Evolutionary conservation across 2,113 vertebrate genomes (phyloP).

Genomic region (Colistium nudipinnis): DNA sequence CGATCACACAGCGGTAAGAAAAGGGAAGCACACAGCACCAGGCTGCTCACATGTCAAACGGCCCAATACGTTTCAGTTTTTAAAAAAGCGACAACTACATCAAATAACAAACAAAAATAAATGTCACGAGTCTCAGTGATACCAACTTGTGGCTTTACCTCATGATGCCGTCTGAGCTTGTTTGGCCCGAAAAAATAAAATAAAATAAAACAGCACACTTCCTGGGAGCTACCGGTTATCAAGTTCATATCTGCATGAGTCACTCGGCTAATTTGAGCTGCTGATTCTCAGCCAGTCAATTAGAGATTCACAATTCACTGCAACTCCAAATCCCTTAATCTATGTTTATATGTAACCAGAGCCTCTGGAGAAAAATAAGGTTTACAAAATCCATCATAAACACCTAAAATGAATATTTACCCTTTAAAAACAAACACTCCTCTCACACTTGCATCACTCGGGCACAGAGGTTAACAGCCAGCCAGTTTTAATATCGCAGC

Average conservation of each 20-base stretch:
- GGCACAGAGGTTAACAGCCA: slow-evolving; percentile 12
- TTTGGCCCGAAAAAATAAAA: slow-evolving; percentile 36
- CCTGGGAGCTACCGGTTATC: slow-evolving; percentile 59
- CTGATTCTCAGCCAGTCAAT: slow-evolving; percentile 47
- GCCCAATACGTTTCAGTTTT: slow-evolving; percentile 21
- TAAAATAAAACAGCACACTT: slow-evolving; percentile 59
- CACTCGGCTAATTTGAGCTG: slow-evolving; percentile 58
- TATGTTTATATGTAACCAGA: slow-evolving; percentile 11
- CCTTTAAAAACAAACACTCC: slow-evolving; percentile 18
- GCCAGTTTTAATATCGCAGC: slow-evolving; percentile 18
- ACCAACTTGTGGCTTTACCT: slow-evolving; percentile 21
- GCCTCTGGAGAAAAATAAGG: slow-evolving; percentile 15
- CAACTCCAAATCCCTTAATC: slow-evolving; percentile 39
- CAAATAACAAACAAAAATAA: neutral
- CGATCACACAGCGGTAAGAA: slow-evolving; percentile 27
- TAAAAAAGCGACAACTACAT: slow-evolving; percentile 14
- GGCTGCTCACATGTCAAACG: slow-evolving; percentile 47
- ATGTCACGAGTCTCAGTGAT: slow-evolving; percentile 3
- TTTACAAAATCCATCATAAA: slow-evolving; percentile 34
- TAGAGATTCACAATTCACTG: slow-evolving; percentile 47
- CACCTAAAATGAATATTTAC: slow-evolving; percentile 57
- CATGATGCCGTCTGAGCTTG: slow-evolving; percentile 11
- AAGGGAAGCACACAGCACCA: neutral
- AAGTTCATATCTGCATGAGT: slow-evolving; percentile 59
- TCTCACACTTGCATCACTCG: slow-evolving; percentile 21